Evolutionary conservation across 2,888 invertebrate genomes (phyloP), one percentile per base, ranked within the genome.

Genomic region (Brassicogethes aeneus): DNA sequence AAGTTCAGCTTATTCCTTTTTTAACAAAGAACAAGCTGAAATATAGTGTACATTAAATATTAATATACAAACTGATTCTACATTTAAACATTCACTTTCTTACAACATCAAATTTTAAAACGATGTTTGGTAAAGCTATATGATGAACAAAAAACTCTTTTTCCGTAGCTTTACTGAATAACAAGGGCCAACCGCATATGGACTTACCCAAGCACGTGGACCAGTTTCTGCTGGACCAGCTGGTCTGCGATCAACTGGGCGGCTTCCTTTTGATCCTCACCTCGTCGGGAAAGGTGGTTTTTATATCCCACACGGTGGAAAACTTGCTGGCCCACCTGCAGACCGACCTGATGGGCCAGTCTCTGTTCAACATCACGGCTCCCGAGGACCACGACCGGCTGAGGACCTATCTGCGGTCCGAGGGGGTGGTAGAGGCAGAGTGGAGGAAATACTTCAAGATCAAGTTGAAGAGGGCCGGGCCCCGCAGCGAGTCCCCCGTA

Each of bases 261-360:
- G 88, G 89, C 23, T 87, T 93, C 61, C 73, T 92, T 66, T 66
- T 93, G 46, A 81, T 89, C 14, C 71, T 89, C 17, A 85, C 89
- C 14, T 76, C 85, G 44, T 75, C 79, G 41, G 92, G 92, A 13
- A 84, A 88, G 64, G 84, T 94, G 56, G 79, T 92, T 47, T 83
- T 86, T 60, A 80, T 91, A 17, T 90, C 93, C 17, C 82, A 84
- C 39, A 85, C 85, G 52, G 78, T 93, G 16, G 89, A 90, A 65
- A 80, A 83, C 55, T 78, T 87, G 55, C 72, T 94, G 51, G 93
- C 93, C 42, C 86, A 92, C 68, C 71, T 73, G 15, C 75, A 91
- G 82, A 79, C 85, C 56, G 91, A 93, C 64, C 72, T 92, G 52
- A 76, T 91, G 62, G 86, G 85, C 12, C 82, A 84, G 67, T 86